phyloP scores from a whole-genome alignment of 2,888 invertebrate species.

The Aleiodes testaceus region DNA sequence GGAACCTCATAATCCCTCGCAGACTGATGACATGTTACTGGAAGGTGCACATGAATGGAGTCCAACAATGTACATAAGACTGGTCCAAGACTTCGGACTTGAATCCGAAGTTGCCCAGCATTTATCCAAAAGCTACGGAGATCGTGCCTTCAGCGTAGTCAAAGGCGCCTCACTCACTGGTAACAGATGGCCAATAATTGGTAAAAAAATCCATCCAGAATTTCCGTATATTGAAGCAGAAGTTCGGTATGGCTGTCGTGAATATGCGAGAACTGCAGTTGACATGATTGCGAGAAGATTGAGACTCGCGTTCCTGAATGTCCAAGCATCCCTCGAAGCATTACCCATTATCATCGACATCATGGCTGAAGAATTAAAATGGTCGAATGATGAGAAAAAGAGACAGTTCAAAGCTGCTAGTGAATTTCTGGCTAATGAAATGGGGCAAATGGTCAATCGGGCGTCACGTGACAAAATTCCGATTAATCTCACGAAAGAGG shows the following conservation, averaged over 20 bases:
- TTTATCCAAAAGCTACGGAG: slow-evolving; percentile 95
- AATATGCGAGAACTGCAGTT: slow-evolving; percentile 96
- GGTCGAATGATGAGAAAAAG: slow-evolving; percentile 82
- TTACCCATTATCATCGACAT: slow-evolving; percentile 93
- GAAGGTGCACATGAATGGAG: slow-evolving; percentile 99
- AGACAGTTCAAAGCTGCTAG: slow-evolving; percentile 87
- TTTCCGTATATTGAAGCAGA: slow-evolving; percentile 99
- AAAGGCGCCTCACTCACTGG: slow-evolving; percentile 97
- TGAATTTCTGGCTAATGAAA: slow-evolving; percentile 93
- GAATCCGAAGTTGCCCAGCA: slow-evolving; percentile 98
- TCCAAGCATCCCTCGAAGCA: slow-evolving; percentile 97
- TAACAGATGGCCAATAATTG: slow-evolving; percentile 98
- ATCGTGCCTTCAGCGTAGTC: slow-evolving; percentile 97
- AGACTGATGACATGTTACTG: slow-evolving; percentile 93
- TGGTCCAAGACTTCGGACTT: slow-evolving; percentile 98
- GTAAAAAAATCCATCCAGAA: slow-evolving; percentile 96
- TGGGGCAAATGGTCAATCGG: slow-evolving; percentile 96
- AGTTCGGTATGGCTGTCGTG: slow-evolving; percentile 92
- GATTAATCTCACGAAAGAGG: slow-evolving; percentile 93
- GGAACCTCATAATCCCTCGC: slow-evolving; percentile 80
- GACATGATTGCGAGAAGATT: slow-evolving; percentile 97
- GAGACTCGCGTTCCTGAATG: slow-evolving; percentile 96
- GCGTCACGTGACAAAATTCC: slow-evolving; percentile 90
- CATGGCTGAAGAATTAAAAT: slow-evolving; percentile 96
- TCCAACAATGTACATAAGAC: slow-evolving; percentile 97